Conservation (phyloP, 92 coral and sea anemone genomes). For the Siderastrea radians region DNA sequence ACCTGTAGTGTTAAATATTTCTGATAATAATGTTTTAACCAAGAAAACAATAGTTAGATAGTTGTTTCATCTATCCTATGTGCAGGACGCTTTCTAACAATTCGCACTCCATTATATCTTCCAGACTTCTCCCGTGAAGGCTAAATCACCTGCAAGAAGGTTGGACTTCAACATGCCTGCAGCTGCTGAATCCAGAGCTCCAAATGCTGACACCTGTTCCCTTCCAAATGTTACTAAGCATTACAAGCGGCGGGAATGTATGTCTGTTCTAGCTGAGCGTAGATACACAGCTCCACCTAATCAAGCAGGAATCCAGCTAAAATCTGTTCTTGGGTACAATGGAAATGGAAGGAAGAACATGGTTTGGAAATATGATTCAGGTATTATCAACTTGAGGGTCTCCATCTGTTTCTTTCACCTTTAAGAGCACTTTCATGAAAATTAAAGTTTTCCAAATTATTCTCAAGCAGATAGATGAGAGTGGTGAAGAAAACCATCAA, state of each 20-base stretch:
- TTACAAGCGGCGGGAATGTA: slow-evolving; percentile 67
- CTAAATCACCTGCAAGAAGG: slow-evolving; percentile 38
- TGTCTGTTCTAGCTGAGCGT: slow-evolving; percentile 77
- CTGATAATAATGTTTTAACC: too few species aligned
- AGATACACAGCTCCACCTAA: slow-evolving; percentile 97
- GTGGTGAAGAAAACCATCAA: too few species aligned
- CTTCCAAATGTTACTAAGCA: slow-evolving; percentile 80
- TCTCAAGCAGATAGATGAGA: too few species aligned
- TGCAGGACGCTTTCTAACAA: too few species aligned
- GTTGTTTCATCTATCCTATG: too few species aligned
- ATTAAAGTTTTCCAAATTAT: too few species aligned
- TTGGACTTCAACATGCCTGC: slow-evolving; percentile 26
- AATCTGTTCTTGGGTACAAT: slow-evolving; percentile 94
- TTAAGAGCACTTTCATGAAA: too few species aligned
- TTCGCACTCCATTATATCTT: neutral
- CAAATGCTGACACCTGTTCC: neutral
- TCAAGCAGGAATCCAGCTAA: slow-evolving; percentile 94
- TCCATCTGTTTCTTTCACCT: neutral
- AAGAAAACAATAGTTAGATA: too few species aligned
- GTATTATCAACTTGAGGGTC: slow-evolving; percentile 36
- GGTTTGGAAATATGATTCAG: slow-evolving; percentile 98
- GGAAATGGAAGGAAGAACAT: slow-evolving; percentile 93
- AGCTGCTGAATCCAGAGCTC: neutral
- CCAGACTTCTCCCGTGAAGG: slow-evolving; percentile 31
- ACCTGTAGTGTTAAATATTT: too few species aligned